A percentile compares a stretch with the other conserved stretches of the same genome.
Conservation (phyloP, 1,140 invertebrate species). For the Leptoteleia sp. region DNA sequence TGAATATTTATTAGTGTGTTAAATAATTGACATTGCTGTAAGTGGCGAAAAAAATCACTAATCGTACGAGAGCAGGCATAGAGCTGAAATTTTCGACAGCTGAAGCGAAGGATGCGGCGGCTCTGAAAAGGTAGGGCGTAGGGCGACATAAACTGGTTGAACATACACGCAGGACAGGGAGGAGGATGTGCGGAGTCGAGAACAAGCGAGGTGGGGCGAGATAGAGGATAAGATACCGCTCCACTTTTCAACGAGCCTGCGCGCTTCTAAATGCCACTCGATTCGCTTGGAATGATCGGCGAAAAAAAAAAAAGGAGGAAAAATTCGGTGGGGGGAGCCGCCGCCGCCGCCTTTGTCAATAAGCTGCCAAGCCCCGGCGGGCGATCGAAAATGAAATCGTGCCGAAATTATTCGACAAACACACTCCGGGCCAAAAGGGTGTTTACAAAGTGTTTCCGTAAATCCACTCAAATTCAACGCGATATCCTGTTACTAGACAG, state of each 20-base stretch:
- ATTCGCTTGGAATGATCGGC: constrained; percentile 2
- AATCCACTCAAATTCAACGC: constrained; percentile 16
- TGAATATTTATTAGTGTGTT: too few species aligned
- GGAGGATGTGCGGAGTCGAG: constrained; percentile 34
- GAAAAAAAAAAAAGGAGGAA: too few species aligned
- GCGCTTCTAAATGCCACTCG: constrained; percentile 12
- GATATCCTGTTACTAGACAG: constrained; percentile 36
- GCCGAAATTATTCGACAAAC: background rate
- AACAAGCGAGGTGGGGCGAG: constrained; percentile 28
- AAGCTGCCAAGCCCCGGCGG: too few species aligned
- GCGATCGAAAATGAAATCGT: too few species aligned
- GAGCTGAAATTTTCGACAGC: constrained; percentile 21
- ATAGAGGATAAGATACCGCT: constrained; percentile 46
- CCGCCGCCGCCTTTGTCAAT: too few species aligned
- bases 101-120: constrained; percentile 26
- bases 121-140: constrained; percentile 22
- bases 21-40: too few species aligned
- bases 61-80: constrained; percentile 10
- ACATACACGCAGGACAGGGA: constrained; percentile 19
- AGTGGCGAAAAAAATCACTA: constrained; percentile 6
- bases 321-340: too few species aligned
- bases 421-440: constrained; percentile 14
- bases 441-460: constrained; percentile 47
- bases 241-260: constrained; percentile 29
- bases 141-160: constrained; percentile 38